These are phyloP conservation scores for Loxodonta africana DNA, from an alignment of 2,113 vertebrate genomes.

Conservation along the genomic window DNA sequence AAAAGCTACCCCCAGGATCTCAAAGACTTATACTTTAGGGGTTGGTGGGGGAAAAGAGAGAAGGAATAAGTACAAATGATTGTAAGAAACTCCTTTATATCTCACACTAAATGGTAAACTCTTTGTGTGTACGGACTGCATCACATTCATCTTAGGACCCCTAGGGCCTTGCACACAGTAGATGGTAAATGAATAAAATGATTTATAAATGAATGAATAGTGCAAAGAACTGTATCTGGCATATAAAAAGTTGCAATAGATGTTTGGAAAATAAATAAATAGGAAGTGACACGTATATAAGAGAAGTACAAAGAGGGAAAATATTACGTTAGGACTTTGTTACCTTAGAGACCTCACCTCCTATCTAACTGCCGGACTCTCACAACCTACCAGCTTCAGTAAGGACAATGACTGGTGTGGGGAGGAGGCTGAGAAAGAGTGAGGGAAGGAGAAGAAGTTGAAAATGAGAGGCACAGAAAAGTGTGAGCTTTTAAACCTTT, in stretches of 20 bases:
- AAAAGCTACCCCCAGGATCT: conserved; percentile 10
- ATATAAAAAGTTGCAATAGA: background rate
- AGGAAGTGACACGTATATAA: background rate
- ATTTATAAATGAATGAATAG: background rate
- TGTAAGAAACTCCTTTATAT: background rate
- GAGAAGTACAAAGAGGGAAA: background rate
- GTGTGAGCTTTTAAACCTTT: background rate
- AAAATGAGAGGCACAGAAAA: background rate
- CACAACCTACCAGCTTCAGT: background rate
- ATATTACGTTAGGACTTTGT: background rate
- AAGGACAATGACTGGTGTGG: background rate
- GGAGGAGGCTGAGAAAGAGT: too few relatives aligned
- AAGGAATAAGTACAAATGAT: too few relatives aligned
- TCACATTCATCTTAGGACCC: too few relatives aligned
- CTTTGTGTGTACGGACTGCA: too few relatives aligned
- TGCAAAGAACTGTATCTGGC: background rate
- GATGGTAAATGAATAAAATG: background rate
- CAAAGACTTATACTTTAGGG: background rate
- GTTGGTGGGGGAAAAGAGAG: background rate
- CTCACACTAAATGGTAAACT: background rate
- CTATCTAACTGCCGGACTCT: background rate
- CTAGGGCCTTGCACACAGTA: too few relatives aligned
- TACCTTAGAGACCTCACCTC: background rate
- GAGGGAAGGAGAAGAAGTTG: background rate
- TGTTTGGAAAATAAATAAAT: background rate